Evolutionary conservation across 2,797 vertebrate species (phyloP).

Genomic region (Hyperoplus immaculatus): DNA sequence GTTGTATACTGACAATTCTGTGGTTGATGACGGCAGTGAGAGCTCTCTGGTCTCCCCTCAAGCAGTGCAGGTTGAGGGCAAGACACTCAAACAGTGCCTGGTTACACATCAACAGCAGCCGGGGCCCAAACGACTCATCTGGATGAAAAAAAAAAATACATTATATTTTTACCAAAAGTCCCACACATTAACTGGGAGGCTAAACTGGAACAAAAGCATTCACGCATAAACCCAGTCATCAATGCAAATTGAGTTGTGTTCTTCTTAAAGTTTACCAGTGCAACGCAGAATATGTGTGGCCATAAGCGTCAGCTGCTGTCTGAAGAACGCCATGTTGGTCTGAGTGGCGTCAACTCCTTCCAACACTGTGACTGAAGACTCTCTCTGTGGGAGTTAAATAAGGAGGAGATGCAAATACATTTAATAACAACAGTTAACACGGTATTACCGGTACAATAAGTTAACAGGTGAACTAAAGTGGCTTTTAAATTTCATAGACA

Average conservation of each 20-base stretch:
- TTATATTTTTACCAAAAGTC: not conserved
- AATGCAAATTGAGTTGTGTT: not conserved
- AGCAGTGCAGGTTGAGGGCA: constrained; percentile 93
- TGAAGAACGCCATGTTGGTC: constrained; percentile 93
- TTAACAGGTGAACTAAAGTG: not conserved
- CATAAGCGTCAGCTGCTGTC: constrained; percentile 91
- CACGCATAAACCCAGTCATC: constrained; percentile 3
- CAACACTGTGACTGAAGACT: constrained; percentile 90
- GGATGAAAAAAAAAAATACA: constrained; percentile 35
- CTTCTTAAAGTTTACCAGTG: constrained; percentile 79
- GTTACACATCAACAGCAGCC: constrained; percentile 92
- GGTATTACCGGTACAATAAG: not conserved
- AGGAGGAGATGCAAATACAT: not conserved
- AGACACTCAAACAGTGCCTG: constrained; percentile 94
- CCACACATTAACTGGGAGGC: not conserved
- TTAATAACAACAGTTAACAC: not conserved
- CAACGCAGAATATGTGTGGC: constrained; percentile 92
- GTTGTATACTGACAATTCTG: constrained; percentile 88
- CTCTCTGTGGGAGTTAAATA: constrained; percentile 70
- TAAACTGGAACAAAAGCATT: not conserved
- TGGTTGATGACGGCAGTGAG: constrained; percentile 94
- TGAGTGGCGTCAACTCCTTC: constrained; percentile 91
- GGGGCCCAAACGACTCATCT: constrained; percentile 92
- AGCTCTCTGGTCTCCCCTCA: constrained; percentile 92
- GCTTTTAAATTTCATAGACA: not conserved